Base-by-base conservation (phyloP, 30 jellyfish, hydroid and myxozoan species). In the Nemopilema nomurai region DNA sequence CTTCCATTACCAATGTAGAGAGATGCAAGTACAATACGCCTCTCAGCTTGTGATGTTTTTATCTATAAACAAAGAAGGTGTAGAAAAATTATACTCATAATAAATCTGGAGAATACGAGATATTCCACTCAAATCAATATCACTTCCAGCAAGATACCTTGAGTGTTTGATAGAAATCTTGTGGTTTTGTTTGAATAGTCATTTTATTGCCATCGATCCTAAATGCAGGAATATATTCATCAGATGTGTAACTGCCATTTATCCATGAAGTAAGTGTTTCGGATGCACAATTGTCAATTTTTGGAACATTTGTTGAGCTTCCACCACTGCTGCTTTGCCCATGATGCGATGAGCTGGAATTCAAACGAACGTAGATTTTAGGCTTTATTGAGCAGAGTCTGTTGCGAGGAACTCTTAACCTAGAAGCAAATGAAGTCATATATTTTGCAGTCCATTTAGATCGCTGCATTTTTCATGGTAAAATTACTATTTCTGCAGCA, bases 1-100 rank as follows among this genome's bases (percentile, higher is more conserved):
- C 74, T 70, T 13, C 97, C 98, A 84, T 83, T 93, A 9, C 98
- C 98, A 26, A 93, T 89, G 62, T 93, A 93, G 20, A 93, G 96
- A n/a, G 98, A 93, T 33, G 98, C 98, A 66, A 93, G 83, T 0
- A 90, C 86, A 63, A 93, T 84, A 49, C 98, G 79, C 76, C 76
- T 65, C 50, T 84, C 51, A 6, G 97, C 96, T 31, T 51, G 19
- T 9, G 93, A 21, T 23, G 88, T 82, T 75, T 74, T 74, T 28
- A 88, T 25, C 91, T 83, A 62, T 0, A 18, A 28, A 9, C 63
- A 26, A 18, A 67, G 9, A 63, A 51, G 50, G 25, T 26, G 21
- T 3, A 57, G 13, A 50, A 21, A 19, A 30, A 30, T 1, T 72
- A 22, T 28, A 51, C 71, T 16, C 0, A 24, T 25, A 49, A 32